phyloP scores from a whole-genome alignment of 2,113 vertebrate genomes.

The Aramus guarauna region DNA sequence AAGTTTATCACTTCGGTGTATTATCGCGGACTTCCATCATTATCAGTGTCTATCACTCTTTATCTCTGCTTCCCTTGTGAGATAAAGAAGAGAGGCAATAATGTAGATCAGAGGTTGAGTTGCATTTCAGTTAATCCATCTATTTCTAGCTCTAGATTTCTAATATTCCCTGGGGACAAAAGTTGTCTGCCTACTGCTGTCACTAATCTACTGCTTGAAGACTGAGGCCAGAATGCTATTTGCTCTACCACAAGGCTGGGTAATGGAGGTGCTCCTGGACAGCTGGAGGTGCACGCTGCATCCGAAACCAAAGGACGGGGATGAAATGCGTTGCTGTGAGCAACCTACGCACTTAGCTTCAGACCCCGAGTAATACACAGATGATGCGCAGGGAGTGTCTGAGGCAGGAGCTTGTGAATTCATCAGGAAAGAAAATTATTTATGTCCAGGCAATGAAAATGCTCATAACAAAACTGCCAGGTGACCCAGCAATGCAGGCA shows the following conservation, averaged over 20 bases:
- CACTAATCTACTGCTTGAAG: slow-evolving; percentile 44
- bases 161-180: slow-evolving; percentile 39
- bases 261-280: slow-evolving; percentile 75
- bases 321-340: slow-evolving; percentile 76
- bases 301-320: slow-evolving; percentile 9
- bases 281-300: slow-evolving; percentile 44
- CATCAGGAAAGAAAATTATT: background rate
- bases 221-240: slow-evolving; percentile 43
- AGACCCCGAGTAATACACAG: background rate
- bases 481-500: background rate
- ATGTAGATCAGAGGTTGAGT: slow-evolving; percentile 55
- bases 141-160: slow-evolving; percentile 60
- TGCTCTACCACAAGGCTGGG: slow-evolving; percentile 60
- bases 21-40: slow-evolving; percentile 49
- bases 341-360: slow-evolving; percentile 74
- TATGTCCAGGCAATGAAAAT: background rate
- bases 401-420: background rate
- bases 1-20: slow-evolving; percentile 66
- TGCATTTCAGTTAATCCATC: slow-evolving; percentile 63
- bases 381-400: background rate
- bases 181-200: slow-evolving; percentile 47
- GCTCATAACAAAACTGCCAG: background rate
- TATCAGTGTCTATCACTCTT: slow-evolving; percentile 54
- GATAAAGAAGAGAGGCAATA: slow-evolving; percentile 52
- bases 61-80: slow-evolving; percentile 57